Base-by-base conservation (phyloP, 1,140 invertebrate species). In the Sitophilus oryzae region DNA sequence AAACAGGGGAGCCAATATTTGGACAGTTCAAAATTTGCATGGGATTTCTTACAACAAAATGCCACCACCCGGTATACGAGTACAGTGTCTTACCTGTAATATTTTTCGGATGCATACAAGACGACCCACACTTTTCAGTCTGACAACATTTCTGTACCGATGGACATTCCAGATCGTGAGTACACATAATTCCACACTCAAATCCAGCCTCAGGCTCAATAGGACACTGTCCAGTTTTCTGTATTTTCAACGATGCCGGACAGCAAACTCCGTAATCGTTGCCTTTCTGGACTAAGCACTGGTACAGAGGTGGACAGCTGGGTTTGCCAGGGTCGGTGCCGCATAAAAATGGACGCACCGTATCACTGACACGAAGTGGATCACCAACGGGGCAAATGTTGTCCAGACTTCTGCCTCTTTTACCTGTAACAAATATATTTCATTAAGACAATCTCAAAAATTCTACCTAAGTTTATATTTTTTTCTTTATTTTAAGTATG, bases 221-320 rank as follows among this genome's bases (percentile, higher is more conserved):
- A 0, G 88, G 88, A 66, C 89, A 92, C 1, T 78, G 78, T 2
- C 88, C 88, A 0, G 86, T 78, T 66, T 89, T 87, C 59, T 86
- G 76, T 30, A 89, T 78, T 62, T 81, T 80, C 45, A 88, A 61
- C 2, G 80, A 85, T 6, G 84, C 82, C n/a, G 87, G 86, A 66
- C 88, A 91, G 66, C 89, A 92, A 1, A 91, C 87, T 0, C 89
- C 89, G 65, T 92, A 92, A 58, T 92, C 89, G 60, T 89, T 86
- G 80, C 81, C 81, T 73, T 73, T 71, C 62, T 89, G 82, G 3
- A 91, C 86, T 40, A 86, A 74, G 64, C 89, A 92, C 61, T 82
- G 79, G 68, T 89, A 90, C 38, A 88, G 74, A 0, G 86, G 83
- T 3, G 89, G 89, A 65, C 89, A 92, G 36, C 79, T 80, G 0